A percentile compares a stretch with the other conserved stretches of the same genome.
Conservation (phyloP, 2,888 invertebrate genomes). For the Cerceris ruficornis region DNA sequence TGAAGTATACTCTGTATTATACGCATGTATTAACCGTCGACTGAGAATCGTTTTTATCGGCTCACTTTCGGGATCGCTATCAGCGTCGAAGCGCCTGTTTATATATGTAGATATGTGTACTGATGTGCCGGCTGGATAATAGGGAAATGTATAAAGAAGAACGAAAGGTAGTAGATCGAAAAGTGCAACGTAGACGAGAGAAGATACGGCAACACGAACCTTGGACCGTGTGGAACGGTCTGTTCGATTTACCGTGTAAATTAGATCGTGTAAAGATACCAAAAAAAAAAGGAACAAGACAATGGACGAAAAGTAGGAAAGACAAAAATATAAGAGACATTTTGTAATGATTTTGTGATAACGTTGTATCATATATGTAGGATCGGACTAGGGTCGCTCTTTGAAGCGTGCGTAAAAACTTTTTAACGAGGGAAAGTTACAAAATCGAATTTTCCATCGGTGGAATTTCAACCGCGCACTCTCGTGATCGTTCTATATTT, state of each 20-base stretch:
- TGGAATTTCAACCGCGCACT: constrained; percentile 28
- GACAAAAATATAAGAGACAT: constrained; percentile 67
- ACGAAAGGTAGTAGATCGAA: constrained; percentile 30
- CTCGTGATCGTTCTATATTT: constrained; percentile 30
- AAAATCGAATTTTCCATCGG: constrained; percentile 13
- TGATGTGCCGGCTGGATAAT: constrained; percentile 45
- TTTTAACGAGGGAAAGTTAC: constrained; percentile 27
- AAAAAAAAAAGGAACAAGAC: constrained; percentile 59
- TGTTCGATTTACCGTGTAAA: constrained; percentile 45
- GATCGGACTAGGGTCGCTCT: constrained; percentile 56
- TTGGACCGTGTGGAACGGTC: constrained; percentile 28
- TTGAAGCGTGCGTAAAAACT: constrained; percentile 37
- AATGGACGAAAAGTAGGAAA: constrained; percentile 52
- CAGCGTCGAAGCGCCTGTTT: constrained; percentile 54
- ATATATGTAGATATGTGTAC: constrained; percentile 46
- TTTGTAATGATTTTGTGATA: constrained; percentile 77
- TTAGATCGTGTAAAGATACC: constrained; percentile 62
- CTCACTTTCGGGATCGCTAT: constrained; percentile 64
- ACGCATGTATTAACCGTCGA: constrained; percentile 65
- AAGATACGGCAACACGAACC: constrained; percentile 29
- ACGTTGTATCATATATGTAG: constrained; percentile 70
- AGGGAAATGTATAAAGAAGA: constrained; percentile 44
- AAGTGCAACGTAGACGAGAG: constrained; percentile 6
- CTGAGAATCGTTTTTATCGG: constrained; percentile 72
- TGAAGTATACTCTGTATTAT: constrained; percentile 43